Base-by-base conservation (phyloP, 2,797 vertebrate species). In the Alouatta caraya region DNA sequence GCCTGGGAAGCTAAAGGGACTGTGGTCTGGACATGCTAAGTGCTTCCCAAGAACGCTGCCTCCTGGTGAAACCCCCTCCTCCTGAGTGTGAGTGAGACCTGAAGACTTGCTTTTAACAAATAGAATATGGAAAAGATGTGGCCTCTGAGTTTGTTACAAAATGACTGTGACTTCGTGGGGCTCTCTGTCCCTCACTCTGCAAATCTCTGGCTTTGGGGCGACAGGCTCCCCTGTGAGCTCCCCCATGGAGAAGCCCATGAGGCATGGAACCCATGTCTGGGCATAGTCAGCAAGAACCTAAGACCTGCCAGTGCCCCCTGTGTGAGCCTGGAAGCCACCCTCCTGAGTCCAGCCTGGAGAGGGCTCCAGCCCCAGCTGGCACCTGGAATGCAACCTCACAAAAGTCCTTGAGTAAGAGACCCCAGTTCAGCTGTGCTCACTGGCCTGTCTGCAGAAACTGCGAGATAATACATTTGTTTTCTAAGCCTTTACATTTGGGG, bases 1-100 rank as follows among this genome's bases (percentile, higher is more conserved):
- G 48, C 33, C 24, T 81, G 28, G 46, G 52, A 79, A 67, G 46
- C 26, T 12, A n/a, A 37, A 30, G 44, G 50, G 21, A 28, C 4
- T 30, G 3, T 24, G 39, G 52, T 13, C 17, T 0, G 22, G 4
- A 8, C 10, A 5, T 13, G 30, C 2, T 28, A 11, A 1, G 5
- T 52, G 39, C n/a, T 30, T 87, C 50, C 30, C 24, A 30, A 1
- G 30, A 4, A 5, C 33, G 10, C 28, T 0, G 8, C 17, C 1
- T 87, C 55, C 14, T 33, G 57, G 46, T 50, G 37, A 26, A 42
- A 44, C 44, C 17, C 24, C 22, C n/a, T 79, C 3, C 37, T 73
- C 26, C 24, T 39, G 33, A 59, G 5, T 19, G 6, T 44, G 52
- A 2, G 15, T 28, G 87, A 33, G 33, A 73, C 12, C 46, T 52